Evolutionary conservation across 2,797 vertebrate species (phyloP).

Genomic region (Eleutherodactylus coqui): DNA sequence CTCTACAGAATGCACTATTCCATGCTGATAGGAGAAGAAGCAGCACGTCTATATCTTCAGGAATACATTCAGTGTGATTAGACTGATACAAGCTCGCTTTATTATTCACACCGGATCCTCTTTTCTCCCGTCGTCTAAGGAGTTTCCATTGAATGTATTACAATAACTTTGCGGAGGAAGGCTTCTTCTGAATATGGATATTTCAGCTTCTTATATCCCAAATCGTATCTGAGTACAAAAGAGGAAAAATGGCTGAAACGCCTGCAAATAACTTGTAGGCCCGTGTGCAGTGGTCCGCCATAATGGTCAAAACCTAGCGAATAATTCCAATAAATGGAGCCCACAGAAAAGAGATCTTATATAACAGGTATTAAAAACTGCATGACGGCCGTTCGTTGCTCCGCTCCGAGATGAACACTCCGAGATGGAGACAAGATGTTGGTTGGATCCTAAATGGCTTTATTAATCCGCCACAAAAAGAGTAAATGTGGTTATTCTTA

Average conservation of each 20-base stretch:
- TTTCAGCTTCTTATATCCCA: conserved; percentile 13
- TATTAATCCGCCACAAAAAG: conserved; percentile 20
- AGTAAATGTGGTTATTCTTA: background rate
- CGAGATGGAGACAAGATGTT: background rate
- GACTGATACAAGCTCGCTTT: background rate
- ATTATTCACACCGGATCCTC: conserved; percentile 6
- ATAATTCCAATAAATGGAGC: conserved; percentile 9
- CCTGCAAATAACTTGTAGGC: background rate
- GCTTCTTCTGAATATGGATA: conserved; percentile 15
- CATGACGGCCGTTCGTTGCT: background rate
- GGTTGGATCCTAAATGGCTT: conserved; percentile 6
- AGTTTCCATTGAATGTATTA: conserved; percentile 26
- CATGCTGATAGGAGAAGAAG: background rate
- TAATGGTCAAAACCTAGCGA: background rate
- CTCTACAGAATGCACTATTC: background rate
- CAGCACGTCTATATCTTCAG: background rate
- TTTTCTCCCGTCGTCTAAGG: background rate
- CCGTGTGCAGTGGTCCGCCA: background rate
- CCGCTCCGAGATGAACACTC: background rate
- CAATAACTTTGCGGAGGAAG: background rate
- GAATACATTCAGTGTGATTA: conserved; percentile 2
- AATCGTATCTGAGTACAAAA: background rate
- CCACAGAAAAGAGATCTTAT: background rate
- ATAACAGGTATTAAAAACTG: background rate
- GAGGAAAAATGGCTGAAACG: conserved; percentile 5